Evolutionary conservation across 2,113 vertebrate genomes (phyloP).

Genomic region (Artemisiospiza belli): DNA sequence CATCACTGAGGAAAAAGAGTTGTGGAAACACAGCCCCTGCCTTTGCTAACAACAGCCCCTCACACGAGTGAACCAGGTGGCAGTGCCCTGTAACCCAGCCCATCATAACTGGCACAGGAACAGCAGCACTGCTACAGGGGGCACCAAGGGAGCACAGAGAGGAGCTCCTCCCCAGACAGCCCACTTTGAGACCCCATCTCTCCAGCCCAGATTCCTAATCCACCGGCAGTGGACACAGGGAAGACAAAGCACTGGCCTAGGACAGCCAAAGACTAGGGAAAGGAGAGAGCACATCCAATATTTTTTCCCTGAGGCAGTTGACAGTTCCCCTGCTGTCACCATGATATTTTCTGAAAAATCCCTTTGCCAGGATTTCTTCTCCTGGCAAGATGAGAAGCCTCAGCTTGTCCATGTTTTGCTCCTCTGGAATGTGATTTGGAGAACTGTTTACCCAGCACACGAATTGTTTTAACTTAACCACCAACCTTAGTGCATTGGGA

Average conservation of each 20-base stretch:
- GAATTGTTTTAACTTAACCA: too few relatives aligned
- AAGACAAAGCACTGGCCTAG: not conserved
- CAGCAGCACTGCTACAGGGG: not conserved
- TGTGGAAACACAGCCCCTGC: not conserved
- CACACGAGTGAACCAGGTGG: not conserved
- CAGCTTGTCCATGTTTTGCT: too few relatives aligned
- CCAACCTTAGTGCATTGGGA: too few relatives aligned
- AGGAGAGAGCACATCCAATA: not conserved
- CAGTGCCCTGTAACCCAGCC: not conserved
- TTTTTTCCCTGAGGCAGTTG: not conserved
- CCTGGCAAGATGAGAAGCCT: too few relatives aligned
- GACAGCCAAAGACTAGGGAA: not conserved
- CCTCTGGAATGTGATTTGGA: too few relatives aligned
- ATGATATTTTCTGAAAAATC: too few relatives aligned
- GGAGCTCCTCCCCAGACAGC: not conserved
- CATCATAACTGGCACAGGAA: not conserved
- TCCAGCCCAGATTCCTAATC: not conserved
- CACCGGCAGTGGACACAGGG: not conserved
- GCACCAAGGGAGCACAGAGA: not conserved
- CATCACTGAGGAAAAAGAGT: not conserved
- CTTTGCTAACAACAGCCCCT: not conserved
- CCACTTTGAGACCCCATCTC: not conserved
- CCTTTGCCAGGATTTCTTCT: too few relatives aligned
- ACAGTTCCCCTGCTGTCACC: not conserved
- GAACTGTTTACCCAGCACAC: too few relatives aligned